Evolutionary conservation across 2,888 invertebrate genomes (phyloP).

Genomic region (Lomographa bimaculata): DNA sequence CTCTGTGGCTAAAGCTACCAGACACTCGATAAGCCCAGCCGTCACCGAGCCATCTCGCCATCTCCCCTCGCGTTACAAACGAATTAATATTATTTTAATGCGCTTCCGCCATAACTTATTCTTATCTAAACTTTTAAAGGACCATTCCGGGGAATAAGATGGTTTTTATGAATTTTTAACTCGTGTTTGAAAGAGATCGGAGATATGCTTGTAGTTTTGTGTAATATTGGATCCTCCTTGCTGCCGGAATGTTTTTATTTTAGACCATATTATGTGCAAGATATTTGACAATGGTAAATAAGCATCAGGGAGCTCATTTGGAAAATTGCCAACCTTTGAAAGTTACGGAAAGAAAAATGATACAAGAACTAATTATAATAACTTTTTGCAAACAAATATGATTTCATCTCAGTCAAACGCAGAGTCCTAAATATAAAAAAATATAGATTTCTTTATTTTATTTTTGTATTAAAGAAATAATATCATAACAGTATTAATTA

Average conservation of each 20-base stretch:
- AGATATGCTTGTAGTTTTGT: slow-evolving; percentile 14
- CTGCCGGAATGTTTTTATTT: background rate
- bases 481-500: background rate
- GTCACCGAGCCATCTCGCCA: slow-evolving; percentile 26
- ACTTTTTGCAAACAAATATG: too few relatives aligned
- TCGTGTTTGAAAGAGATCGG: slow-evolving; percentile 28
- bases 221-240: slow-evolving; percentile 3
- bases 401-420: too few relatives aligned
- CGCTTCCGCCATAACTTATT: slow-evolving; percentile 67
- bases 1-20: slow-evolving; percentile 11
- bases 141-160: slow-evolving; percentile 35
- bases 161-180: slow-evolving; percentile 39
- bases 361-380: too few relatives aligned
- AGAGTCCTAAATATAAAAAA: too few relatives aligned
- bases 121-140: slow-evolving; percentile 59
- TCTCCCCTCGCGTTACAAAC: slow-evolving; percentile 40
- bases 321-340: too few relatives aligned
- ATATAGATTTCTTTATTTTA: too few relatives aligned
- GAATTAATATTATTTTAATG: slow-evolving; percentile 65
- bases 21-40: slow-evolving; percentile 33
- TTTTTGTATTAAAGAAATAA: too few relatives aligned
- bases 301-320: too few relatives aligned
- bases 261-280: too few relatives aligned
- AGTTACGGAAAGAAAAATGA: too few relatives aligned
- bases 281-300: too few relatives aligned